Percentiles rank a stretch among this genome's conserved stretches.
Evolutionary conservation across 2,113 vertebrate species (phyloP).

Genomic region (Pungitius pungitius): DNA sequence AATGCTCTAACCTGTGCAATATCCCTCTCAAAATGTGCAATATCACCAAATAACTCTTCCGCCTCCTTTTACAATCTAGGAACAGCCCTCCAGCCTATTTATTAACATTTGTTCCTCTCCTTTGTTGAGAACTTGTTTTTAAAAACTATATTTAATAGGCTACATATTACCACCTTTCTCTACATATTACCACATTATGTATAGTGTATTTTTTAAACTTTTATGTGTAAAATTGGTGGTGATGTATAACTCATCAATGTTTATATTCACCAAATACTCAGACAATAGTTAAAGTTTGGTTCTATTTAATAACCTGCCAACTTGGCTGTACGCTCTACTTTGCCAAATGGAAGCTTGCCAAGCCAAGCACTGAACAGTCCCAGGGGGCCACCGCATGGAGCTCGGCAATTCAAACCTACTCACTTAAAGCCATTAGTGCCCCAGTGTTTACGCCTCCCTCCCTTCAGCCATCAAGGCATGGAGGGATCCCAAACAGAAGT

Average conservation of each 20-base stretch:
- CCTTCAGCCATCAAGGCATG: constrained; percentile 78
- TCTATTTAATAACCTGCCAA: constrained; percentile 27
- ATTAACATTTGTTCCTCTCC: too few relatives aligned
- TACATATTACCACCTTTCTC: too few relatives aligned
- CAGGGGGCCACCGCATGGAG: constrained; percentile 65
- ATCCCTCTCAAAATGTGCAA: too few relatives aligned
- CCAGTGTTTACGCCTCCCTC: constrained; percentile 67
- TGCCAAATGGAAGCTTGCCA: constrained; percentile 55
- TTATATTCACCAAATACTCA: not conserved
- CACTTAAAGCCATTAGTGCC: constrained; percentile 80
- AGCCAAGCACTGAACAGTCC: constrained; percentile 48
- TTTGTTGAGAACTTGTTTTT: too few relatives aligned
- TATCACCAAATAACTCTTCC: too few relatives aligned
- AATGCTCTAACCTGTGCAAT: too few relatives aligned
- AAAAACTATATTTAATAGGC: too few relatives aligned
- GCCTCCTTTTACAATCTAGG: too few relatives aligned
- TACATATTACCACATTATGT: too few relatives aligned
- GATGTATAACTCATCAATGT: not conserved
- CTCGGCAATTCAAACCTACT: constrained; percentile 72
- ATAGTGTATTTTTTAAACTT: too few relatives aligned
- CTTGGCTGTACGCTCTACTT: constrained; percentile 48
- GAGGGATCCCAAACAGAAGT: constrained; percentile 76
- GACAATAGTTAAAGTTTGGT: not conserved
- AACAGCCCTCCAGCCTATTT: too few relatives aligned
- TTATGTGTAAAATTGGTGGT: not conserved